Percentiles rank a stretch among this genome's conserved stretches.
phyloP scores from a whole-genome alignment of 2,888 invertebrate species.

The Hedychridium roseum region DNA sequence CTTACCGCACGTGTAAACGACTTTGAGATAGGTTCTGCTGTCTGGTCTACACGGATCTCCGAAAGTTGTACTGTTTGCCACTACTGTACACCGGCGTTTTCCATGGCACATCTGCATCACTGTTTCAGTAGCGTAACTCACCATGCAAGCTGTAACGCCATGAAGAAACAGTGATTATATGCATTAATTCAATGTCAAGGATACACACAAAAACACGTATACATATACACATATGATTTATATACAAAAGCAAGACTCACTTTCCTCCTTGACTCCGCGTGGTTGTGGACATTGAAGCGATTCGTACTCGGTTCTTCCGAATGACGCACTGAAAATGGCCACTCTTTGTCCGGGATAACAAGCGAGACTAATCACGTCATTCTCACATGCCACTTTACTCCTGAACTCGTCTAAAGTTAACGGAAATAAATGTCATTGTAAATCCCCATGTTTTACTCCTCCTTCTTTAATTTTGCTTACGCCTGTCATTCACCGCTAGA shows the following conservation, averaged over 20 bases:
- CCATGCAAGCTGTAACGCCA: conserved; percentile 85
- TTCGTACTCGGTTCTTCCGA: conserved; percentile 88
- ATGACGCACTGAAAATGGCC: conserved; percentile 92
- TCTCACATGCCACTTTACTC: conserved; percentile 92
- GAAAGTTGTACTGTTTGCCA: conserved; percentile 83
- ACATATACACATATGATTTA: neutral
- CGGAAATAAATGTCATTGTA: too few species aligned
- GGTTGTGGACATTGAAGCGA: conserved; percentile 87
- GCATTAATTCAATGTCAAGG: conserved; percentile 11
- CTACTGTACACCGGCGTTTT: conserved; percentile 79
- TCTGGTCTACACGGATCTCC: conserved; percentile 83
- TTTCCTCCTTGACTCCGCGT: conserved; percentile 86
- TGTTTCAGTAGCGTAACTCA: conserved; percentile 89
- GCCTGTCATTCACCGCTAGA: neutral
- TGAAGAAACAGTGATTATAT: too few species aligned
- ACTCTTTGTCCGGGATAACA: conserved; percentile 89
- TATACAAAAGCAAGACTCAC: too few species aligned
- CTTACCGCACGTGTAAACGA: conserved; percentile 89
- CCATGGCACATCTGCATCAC: conserved; percentile 89
- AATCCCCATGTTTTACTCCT: too few species aligned
- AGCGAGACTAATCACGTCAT: conserved; percentile 85
- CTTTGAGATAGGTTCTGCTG: conserved; percentile 84
- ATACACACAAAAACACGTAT: neutral
- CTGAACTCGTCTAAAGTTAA: conserved; percentile 93
- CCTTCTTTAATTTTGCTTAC: neutral